Percentiles rank a stretch among this genome's conserved stretches.
Evolutionary conservation across 2,797 vertebrate genomes (phyloP).

Genomic region (Hemitrygon akajei): DNA sequence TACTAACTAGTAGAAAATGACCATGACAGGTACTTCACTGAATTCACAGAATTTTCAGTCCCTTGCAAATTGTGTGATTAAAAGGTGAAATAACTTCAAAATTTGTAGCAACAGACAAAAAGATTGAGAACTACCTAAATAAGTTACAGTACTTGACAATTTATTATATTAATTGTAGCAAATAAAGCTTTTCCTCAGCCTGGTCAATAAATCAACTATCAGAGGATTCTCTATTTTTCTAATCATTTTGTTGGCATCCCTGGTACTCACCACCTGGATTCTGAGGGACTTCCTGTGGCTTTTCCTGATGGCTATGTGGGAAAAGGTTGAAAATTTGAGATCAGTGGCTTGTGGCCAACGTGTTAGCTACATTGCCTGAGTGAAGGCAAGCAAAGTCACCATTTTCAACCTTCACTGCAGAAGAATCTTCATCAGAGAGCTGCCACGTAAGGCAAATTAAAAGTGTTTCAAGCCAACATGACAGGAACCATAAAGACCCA

Average conservation of each 20-base stretch:
- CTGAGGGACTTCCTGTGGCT: conserved; percentile 20
- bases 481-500: not conserved
- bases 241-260: conserved; percentile 26
- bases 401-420: conserved; percentile 1
- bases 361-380: conserved; percentile 29
- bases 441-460: not conserved
- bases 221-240: conserved; percentile 17
- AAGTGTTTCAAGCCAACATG: not conserved
- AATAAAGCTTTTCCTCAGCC: not conserved
- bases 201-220: not conserved
- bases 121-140: not conserved
- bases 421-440: not conserved
- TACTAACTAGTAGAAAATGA: not conserved
- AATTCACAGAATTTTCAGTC: not conserved
- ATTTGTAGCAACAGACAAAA: not conserved
- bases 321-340: conserved; percentile 3
- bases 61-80: not conserved
- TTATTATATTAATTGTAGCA: not conserved
- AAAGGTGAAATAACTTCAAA: not conserved
- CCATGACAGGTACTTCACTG: not conserved
- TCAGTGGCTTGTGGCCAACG: not conserved
- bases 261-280: conserved; percentile 26
- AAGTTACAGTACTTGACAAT: not conserved
- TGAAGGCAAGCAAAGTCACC: conserved; percentile 20
- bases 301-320: conserved; percentile 35